These are phyloP conservation scores for Tetrapedia diversipes DNA, from an alignment of 2,888 invertebrate genomes.

Conservation along the genomic window DNA sequence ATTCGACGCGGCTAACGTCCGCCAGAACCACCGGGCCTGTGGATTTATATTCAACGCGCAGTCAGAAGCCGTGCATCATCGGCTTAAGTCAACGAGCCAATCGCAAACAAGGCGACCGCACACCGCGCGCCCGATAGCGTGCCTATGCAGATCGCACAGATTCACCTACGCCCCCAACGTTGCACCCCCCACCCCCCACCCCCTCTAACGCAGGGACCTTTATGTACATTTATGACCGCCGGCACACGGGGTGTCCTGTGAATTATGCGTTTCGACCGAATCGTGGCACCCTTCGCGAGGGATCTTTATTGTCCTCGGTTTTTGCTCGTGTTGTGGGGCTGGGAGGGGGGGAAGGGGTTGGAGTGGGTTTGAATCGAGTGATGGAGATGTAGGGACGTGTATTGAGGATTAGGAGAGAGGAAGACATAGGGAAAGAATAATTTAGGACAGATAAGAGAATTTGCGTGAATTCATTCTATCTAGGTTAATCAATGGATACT, in stretches of 20 bases:
- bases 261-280: neutral
- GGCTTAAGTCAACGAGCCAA: conserved; percentile 70
- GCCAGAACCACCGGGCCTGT: conserved; percentile 16
- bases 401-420: too few relatives aligned
- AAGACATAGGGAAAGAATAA: too few relatives aligned
- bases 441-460: too few relatives aligned
- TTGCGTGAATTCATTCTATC: too few relatives aligned
- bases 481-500: too few relatives aligned
- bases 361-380: too few relatives aligned
- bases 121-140: conserved; percentile 47
- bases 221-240: conserved; percentile 2
- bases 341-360: too few relatives aligned
- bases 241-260: conserved; percentile 9
- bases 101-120: conserved; percentile 64
- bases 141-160: conserved; percentile 46
- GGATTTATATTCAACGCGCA: conserved; percentile 66
- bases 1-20: conserved; percentile 56
- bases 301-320: too few relatives aligned
- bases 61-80: conserved; percentile 66
- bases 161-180: conserved; percentile 25
- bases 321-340: too few relatives aligned
- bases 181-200: neutral
- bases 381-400: too few relatives aligned
- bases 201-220: neutral
- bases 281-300: too few relatives aligned